phyloP scores from a whole-genome alignment of 2,113 vertebrate genomes.

The Neolamprologus variostigma region DNA sequence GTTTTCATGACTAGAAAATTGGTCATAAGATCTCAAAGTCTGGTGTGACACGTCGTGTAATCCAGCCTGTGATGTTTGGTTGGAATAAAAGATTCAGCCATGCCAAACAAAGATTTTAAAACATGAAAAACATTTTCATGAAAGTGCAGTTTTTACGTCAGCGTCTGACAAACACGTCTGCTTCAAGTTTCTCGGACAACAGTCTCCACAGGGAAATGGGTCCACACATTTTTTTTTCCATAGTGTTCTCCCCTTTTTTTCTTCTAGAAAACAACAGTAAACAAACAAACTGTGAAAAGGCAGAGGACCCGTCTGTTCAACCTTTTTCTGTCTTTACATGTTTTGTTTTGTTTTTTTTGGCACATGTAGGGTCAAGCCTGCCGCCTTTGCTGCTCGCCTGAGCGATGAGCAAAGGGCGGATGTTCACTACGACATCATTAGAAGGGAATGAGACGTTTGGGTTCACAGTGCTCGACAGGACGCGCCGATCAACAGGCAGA shows the following conservation, averaged over 20 bases:
- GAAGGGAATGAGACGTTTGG: not conserved
- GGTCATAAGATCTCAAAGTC: accelerated
- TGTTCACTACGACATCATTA: not conserved
- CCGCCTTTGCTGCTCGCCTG: not conserved
- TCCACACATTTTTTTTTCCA: not conserved
- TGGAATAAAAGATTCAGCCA: not conserved
- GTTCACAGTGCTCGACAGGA: constrained; percentile 43
- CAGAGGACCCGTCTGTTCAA: not conserved
- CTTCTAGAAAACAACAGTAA: constrained; percentile 37
- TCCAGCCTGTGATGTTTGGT: not conserved
- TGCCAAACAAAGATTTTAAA: not conserved
- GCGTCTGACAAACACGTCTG: not conserved
- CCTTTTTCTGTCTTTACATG: not conserved
- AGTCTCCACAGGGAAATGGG: constrained; percentile 1
- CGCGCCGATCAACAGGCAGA: not conserved
- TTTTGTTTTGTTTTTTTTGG: constrained; percentile 44
- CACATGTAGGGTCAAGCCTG: constrained; percentile 19
- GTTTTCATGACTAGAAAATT: not conserved
- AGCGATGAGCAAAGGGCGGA: not conserved
- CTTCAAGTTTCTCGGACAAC: constrained; percentile 6
- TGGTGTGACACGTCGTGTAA: not conserved
- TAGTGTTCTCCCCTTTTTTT: not conserved
- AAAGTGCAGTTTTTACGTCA: not conserved
- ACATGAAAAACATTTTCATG: not conserved
- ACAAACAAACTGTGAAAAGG: constrained; percentile 39